Base-by-base conservation (phyloP, 2,888 invertebrate genomes). In the Nomada fucata region DNA sequence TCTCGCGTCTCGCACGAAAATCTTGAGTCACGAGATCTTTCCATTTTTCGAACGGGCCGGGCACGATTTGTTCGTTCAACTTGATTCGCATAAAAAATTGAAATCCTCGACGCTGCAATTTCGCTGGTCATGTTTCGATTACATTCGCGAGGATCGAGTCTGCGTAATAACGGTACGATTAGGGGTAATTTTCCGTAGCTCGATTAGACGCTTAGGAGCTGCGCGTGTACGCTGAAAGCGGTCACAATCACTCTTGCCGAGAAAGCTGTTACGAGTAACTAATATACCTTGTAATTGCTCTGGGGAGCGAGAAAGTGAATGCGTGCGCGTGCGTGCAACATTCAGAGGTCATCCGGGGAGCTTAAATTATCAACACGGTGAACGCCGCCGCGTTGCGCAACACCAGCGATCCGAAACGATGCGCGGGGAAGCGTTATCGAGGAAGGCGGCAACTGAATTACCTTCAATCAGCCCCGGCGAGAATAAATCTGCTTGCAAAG, bases 231-330 rank as follows among this genome's bases (percentile, higher is more conserved):
- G 13, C 29, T 13, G 53, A 29, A 57, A 42, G 29, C 42, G 74
- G 20, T 52, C 20, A 73, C 69, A 76, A 83, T 83, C 73, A 83
- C 52, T 70, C 73, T 55, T 18, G 52, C 53, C 55, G 23, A 57
- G 71, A 52, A 63, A 57, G 47, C 44, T 60, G 23, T 55, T 70
- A 44, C 47, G 65, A 52, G 60, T 67, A 71, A 70, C 74, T 80
- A 80, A 68, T 71, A 71, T 47, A 47, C 68, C 26, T 53, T 59
- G 75, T 80, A 82, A 80, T 80, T 75, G 70, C 80, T 69, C n/a
- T 11, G 61, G 59, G 44, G 18, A 47, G 47, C 29, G 69, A 53
- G 44, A 67, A 67, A 65, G 80, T 65, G 65, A 26, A 18, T 20
- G 55, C 60, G 59, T 53, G 5, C 52, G 57, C 36, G 36, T 55